phyloP scores from a whole-genome alignment of 2,888 invertebrate species.

The Subacronicta megacephala region DNA sequence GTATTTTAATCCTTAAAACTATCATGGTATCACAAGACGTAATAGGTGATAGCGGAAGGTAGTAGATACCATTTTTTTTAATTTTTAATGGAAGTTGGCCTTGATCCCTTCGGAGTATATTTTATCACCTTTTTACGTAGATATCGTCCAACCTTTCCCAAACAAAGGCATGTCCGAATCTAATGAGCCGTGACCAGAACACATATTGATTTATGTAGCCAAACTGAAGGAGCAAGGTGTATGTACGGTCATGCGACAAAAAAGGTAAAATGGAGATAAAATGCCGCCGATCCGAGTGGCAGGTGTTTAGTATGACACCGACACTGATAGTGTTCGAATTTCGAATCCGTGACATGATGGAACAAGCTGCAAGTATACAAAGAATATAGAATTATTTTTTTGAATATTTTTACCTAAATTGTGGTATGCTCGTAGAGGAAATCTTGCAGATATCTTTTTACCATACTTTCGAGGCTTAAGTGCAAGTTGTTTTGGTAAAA shows the following conservation, averaged over 20 bases:
- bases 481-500: too few species aligned
- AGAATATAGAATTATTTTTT: constrained; percentile 22
- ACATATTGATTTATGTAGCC: constrained; percentile 61
- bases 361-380: constrained; percentile 37
- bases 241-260: constrained; percentile 61
- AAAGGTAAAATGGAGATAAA: constrained; percentile 79
- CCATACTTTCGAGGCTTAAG: too few species aligned
- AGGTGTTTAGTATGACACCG: constrained; percentile 71
- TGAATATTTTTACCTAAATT: constrained; percentile 11
- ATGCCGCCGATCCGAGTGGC: constrained; percentile 67
- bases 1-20: too few species aligned
- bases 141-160: constrained; percentile 18
- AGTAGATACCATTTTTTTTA: too few species aligned
- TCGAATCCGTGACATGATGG: constrained; percentile 47
- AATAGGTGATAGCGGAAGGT: too few species aligned
- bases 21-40: too few species aligned
- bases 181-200: constrained; percentile 64
- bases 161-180: constrained; percentile 41
- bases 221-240: constrained; percentile 72
- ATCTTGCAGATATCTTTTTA: background rate
- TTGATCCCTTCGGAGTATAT: too few species aligned
- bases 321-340: constrained; percentile 65
- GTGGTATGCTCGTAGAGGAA: background rate
- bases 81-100: too few species aligned
- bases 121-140: constrained; percentile 22